Evolutionary conservation across 1,140 invertebrate species (phyloP), one percentile per base, ranked within the genome.

Genomic region (Drosophila leontia): DNA sequence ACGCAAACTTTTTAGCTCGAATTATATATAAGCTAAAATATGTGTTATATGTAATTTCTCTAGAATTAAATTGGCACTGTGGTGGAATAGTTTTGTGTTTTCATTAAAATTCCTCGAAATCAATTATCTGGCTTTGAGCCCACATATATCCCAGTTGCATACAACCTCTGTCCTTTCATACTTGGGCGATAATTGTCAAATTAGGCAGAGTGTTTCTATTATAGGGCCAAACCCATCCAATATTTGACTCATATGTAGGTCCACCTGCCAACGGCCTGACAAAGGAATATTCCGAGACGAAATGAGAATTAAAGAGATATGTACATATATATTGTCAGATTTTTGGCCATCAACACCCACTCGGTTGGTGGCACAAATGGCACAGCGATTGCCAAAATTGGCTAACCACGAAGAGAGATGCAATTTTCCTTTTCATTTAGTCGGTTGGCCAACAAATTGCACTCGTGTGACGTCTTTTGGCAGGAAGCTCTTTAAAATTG

Each of bases 341-440:
- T 65, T 44, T 75, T 61, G 34, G 56, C 75, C 63, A 78, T 78
- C 75, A 78, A 56, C 75, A 78, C 75, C 75, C 75, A 77, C 74
- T 61, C 63, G 75, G 15, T 35, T 68, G 72, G 63, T 57, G 71
- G 61, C 62, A 58, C 34, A 71, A 41, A 48, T 68, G 42, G 62
- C 41, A 13, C 6, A 29, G 13, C 29, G 23, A 71, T 72, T 32
- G 70, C 70, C 70, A 72, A 72, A 72, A 72, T 60, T 72, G 70
- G 44, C 64, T 37, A 70, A 64, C 55, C 41, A 35, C 32, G 58
- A 80, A 60, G 42, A 57, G 32, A 44, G 59, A 77, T 84, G 64
- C 76, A 65, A 70, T 83, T 76, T 84, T 69, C 50, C 57, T 69
- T 82, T 69, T 75, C 79, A 75, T 68, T 80, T 55, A 44, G 41